A percentile compares a stretch with the other conserved stretches of the same genome.
Evolutionary conservation across 2,797 vertebrate genomes (phyloP).

Genomic region (Parauchenoglanis ngamensis): DNA sequence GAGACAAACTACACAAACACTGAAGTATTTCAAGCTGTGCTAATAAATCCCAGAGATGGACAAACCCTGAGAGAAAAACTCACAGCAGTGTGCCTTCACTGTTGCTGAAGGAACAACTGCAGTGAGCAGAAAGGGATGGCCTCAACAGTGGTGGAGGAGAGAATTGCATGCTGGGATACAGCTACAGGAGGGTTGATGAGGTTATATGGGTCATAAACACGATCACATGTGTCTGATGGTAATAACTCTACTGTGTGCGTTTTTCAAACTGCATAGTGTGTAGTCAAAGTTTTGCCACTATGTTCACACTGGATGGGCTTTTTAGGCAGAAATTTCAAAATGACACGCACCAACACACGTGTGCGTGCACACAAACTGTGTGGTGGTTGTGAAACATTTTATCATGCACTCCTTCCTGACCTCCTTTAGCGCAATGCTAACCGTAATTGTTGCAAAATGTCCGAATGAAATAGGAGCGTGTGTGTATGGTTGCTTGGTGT

Average conservation of each 20-base stretch:
- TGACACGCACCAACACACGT: background rate
- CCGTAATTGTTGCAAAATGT: background rate
- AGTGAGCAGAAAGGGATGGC: no score
- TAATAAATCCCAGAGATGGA: background rate
- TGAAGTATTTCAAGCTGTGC: background rate
- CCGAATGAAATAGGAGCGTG: background rate
- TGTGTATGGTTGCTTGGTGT: constrained; percentile 16
- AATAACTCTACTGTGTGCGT: background rate
- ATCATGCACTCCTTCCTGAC: background rate
- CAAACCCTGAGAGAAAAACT: background rate
- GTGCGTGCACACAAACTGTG: background rate
- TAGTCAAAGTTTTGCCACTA: background rate
- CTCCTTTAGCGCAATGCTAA: background rate
- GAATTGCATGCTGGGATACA: background rate
- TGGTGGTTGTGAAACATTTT: background rate
- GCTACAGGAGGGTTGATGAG: background rate
- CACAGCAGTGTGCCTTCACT: background rate
- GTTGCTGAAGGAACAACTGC: background rate
- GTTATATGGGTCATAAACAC: background rate
- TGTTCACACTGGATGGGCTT: background rate
- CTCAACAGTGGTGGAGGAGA: background rate
- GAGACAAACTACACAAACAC: background rate
- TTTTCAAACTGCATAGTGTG: background rate
- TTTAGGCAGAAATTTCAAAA: background rate
- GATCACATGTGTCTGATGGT: background rate